Evolutionary conservation across 2,888 invertebrate species (phyloP).

Genomic region (Hydropsyche betteni): DNA sequence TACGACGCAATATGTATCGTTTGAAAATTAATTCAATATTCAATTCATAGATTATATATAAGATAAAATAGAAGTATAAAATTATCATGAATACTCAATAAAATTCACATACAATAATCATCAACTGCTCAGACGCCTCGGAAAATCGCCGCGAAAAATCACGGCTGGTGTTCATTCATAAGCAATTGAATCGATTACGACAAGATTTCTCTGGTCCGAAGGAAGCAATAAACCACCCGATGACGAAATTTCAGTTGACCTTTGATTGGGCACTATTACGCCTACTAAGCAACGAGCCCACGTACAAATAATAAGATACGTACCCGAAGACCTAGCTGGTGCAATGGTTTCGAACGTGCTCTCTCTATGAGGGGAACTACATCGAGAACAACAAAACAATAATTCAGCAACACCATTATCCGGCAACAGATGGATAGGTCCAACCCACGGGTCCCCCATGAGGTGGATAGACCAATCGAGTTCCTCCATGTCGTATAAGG

Average conservation of each 20-base stretch:
- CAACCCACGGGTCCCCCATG: conserved; percentile 44
- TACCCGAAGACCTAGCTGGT: too few species aligned
- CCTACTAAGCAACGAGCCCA: conserved; percentile 43
- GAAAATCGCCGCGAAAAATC: neutral
- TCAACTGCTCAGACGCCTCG: too few species aligned
- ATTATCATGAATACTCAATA: too few species aligned
- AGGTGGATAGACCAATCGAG: conserved; percentile 46
- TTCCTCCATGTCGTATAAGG: conserved; percentile 31
- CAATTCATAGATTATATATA: too few species aligned
- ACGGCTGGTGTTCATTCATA: neutral
- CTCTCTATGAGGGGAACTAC: too few species aligned
- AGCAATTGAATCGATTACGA: conserved; percentile 5
- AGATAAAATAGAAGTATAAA: too few species aligned
- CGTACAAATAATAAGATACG: neutral
- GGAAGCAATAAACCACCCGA: conserved; percentile 39
- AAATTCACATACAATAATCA: too few species aligned
- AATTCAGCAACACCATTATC: conserved; percentile 48
- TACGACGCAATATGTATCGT: too few species aligned
- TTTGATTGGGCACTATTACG: conserved; percentile 48
- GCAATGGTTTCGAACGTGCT: too few species aligned
- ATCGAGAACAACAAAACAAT: conserved; percentile 31
- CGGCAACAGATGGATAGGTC: conserved; percentile 40
- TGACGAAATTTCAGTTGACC: conserved; percentile 48
- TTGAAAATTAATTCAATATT: too few species aligned
- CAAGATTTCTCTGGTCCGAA: neutral